Evolutionary conservation across 2,113 vertebrate genomes (phyloP), one percentile per base, ranked within the genome.

Genomic region (Reinhardtius hippoglossoides): DNA sequence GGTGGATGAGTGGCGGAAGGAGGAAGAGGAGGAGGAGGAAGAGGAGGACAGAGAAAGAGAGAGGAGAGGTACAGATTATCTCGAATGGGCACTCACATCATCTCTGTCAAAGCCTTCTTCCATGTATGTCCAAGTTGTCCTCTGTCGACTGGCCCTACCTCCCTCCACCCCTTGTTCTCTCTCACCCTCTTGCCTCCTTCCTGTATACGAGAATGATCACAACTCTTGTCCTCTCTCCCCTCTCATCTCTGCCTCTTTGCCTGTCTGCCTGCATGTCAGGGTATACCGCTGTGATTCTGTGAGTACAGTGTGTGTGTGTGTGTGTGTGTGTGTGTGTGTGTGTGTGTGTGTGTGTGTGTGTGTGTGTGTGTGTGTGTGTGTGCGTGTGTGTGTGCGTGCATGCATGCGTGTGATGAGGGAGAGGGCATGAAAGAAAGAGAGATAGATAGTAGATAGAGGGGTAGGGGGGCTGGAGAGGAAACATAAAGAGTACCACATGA

Each of bases 61-160:
- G 65, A 26, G 65, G 46, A 71, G 74, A 71, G 48, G 59, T 44
- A 72, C 37, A 89, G 76, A 88, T 70, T 63, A 62, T 89, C 90
- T 81, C 40, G 1, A 82, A 92, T 60, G 83, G 85, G 71, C 87
- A 95, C 94, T 95, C 94, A 95, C 94, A 95, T 95, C 94, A 95
- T 95, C 83, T 92, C 92, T 89, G 92, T 90, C 92, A 91, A 79
- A 81, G 80, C 85, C 77, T 84, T 87, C 74, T 72, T 92, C 88
- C 81, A 83, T 71, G 89, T 80, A 90, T 85, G 89, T 86, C 71
- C 74, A 88, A 88, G 91, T 74, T 84, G 80, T 89, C 91, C 76
- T 89, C 82, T 71, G 66, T 73, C 78, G 55, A 56, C 81, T 81
- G 40, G 62, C 87, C 70, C 71, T 82, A 78, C 81, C 63, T 64